These are phyloP conservation scores for Synanthedon tipuliformis DNA, from an alignment of 2,888 invertebrate genomes.

Conservation along the genomic window DNA sequence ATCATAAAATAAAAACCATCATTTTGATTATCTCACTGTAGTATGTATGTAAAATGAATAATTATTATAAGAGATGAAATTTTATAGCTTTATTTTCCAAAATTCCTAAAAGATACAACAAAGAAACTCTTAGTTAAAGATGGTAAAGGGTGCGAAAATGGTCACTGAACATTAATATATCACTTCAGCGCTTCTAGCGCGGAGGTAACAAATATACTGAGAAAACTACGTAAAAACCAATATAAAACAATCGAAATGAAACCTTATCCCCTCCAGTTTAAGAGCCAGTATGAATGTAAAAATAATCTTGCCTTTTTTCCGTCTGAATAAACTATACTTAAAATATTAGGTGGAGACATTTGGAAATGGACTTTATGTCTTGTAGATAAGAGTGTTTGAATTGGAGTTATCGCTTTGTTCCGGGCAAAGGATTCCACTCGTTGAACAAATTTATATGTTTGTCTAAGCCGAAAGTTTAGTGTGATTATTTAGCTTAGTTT, in stretches of 20 bases:
- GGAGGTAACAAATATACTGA: conserved; percentile 23
- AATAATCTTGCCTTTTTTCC: not conserved
- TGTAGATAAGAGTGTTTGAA: conserved; percentile 10
- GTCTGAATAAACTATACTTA: conserved; percentile 2
- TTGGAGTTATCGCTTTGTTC: conserved; percentile 26
- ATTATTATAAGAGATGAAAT: too few relatives aligned
- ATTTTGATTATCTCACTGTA: too few relatives aligned
- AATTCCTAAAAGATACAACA: not conserved
- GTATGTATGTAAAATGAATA: too few relatives aligned
- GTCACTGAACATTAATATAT: conserved; percentile 40
- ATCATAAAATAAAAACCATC: too few relatives aligned
- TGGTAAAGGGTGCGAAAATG: conserved; percentile 31
- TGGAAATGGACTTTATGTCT: conserved; percentile 3
- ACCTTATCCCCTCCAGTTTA: not conserved
- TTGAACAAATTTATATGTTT: conserved; percentile 55
- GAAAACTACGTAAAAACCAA: not conserved
- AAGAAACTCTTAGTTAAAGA: not conserved
- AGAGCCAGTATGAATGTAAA: not conserved
- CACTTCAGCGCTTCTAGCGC: conserved; percentile 37
- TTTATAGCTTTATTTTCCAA: too few relatives aligned
- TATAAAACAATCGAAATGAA: not conserved
- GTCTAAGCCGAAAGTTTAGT: conserved; percentile 41
- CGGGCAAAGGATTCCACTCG: conserved; percentile 35
- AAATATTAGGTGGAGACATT: not conserved
- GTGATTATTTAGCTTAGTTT: conserved; percentile 35